Base-by-base conservation (phyloP, 2,888 invertebrate genomes). In the Monoplex corrugatus region DNA sequence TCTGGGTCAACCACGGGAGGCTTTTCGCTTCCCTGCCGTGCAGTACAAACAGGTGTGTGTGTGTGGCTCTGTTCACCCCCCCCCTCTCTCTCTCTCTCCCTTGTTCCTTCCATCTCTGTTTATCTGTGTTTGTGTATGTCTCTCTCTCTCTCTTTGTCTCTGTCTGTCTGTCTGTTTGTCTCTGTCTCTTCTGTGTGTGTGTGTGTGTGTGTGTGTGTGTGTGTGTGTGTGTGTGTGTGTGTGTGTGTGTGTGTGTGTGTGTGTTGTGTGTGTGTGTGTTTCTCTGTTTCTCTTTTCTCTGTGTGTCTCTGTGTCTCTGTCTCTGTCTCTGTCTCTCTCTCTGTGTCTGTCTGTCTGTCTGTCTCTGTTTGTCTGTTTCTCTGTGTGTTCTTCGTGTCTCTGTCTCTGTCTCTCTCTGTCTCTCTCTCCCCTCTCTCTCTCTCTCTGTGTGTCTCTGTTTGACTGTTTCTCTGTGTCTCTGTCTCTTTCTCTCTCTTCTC, bases 1-100 rank as follows among this genome's bases (percentile, higher is more conserved):
- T 1, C 68, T 86, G 2, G 86, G 87, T 28, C 72, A 82, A 32
- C 92, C 92, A 10, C 23, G 50, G 3, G 57, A 88, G 32, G 80
- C 86, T 50, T 93, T 93, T 85, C 75, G 83, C 78, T 93, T 90
- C 85, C 91, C 90, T 8, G 91, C 91, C 44, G 92, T 92, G 6
- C 91, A 92, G 63, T 93, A 92, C 87, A 91, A 91, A 83, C 90
- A 91, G 91, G 93, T 93, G 86, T 75, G 83, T n/a, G 6, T 43
- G 32, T 80, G 40, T 40, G 43, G 40, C 19, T n/a, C 16, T 28
- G 45, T n/a, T n/a, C n/a, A n/a, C n/a, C 50, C 19, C 50, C 50
- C 19, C 50, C 19, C 50, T 50, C 50, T 50, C 50, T 32, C 83
- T 43, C 83, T 35, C 45, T 43, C 83, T 40, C 32, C 13, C n/a